A percentile compares a stretch with the other conserved stretches of the same genome.
phyloP scores from a whole-genome alignment of 2,888 invertebrate species.

The Pyrgus malvae region DNA sequence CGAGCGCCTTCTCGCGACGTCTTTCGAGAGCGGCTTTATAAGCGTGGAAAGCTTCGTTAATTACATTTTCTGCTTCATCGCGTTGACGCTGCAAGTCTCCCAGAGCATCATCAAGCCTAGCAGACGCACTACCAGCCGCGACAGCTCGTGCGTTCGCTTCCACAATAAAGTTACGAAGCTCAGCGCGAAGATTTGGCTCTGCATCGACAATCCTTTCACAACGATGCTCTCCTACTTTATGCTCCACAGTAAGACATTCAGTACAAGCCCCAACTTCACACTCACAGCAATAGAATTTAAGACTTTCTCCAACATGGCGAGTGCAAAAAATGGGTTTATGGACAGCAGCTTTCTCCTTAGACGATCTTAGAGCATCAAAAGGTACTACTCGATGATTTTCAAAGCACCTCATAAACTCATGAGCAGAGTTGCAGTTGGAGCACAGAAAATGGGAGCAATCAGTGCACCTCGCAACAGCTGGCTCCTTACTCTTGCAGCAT shows the following conservation, averaged over 20 bases:
- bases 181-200: conserved; percentile 89
- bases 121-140: conserved; percentile 88
- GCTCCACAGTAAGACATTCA: conserved; percentile 92
- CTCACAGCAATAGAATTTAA: conserved; percentile 93
- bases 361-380: conserved; percentile 91
- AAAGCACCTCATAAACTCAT: conserved; percentile 98
- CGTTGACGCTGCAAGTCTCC: conserved; percentile 93
- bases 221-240: conserved; percentile 91
- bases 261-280: conserved; percentile 94
- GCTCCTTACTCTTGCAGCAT: conserved; percentile 97
- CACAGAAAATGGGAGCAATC: conserved; percentile 97
- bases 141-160: conserved; percentile 90
- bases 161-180: conserved; percentile 87
- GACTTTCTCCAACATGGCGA: conserved; percentile 89
- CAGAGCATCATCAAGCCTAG: conserved; percentile 88
- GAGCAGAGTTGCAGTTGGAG: conserved; percentile 96
- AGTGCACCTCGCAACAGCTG: conserved; percentile 95
- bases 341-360: conserved; percentile 90
- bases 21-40: conserved; percentile 91
- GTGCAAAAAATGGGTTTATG: conserved; percentile 95
- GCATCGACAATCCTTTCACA: conserved; percentile 91
- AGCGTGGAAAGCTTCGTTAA: conserved; percentile 90
- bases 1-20: conserved; percentile 88
- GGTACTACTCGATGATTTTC: conserved; percentile 96
- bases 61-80: conserved; percentile 91